Percentiles rank a stretch among this genome's conserved stretches.
Evolutionary conservation across 2,113 vertebrate genomes (phyloP).

Genomic region (Thymallus thymallus): DNA sequence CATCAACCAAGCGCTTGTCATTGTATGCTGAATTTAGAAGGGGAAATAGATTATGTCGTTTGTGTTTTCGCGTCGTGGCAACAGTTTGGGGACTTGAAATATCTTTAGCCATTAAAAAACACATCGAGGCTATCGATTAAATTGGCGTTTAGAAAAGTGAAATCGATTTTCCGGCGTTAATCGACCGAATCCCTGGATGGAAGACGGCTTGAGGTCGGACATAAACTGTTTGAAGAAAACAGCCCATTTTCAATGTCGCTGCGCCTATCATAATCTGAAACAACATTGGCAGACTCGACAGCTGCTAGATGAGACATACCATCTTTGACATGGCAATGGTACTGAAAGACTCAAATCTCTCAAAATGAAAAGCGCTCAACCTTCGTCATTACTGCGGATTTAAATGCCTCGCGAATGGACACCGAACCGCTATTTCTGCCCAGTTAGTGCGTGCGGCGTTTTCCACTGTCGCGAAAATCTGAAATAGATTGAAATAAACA

Average conservation of each 20-base stretch:
- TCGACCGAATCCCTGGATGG: slow-evolving; percentile 59
- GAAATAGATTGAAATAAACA: slow-evolving; percentile 13
- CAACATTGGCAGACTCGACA: slow-evolving; percentile 42
- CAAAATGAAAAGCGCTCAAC: slow-evolving; percentile 49
- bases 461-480: slow-evolving; percentile 35
- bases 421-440: slow-evolving; percentile 54
- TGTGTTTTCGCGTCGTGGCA: slow-evolving; percentile 15
- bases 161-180: slow-evolving; percentile 50
- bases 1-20: slow-evolving; percentile 44
- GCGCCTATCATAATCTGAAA: slow-evolving; percentile 28
- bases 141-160: slow-evolving; percentile 52
- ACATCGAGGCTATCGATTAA: slow-evolving; percentile 24
- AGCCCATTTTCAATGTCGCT: slow-evolving; percentile 4
- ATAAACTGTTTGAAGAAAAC: slow-evolving; percentile 31
- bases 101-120: slow-evolving; percentile 16
- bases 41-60: slow-evolving; percentile 35
- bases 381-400: slow-evolving; percentile 66
- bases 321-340: slow-evolving; percentile 53
- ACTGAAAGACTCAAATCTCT: slow-evolving; percentile 43
- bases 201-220: slow-evolving; percentile 58
- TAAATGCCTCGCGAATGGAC: slow-evolving; percentile 69
- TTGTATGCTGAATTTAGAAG: slow-evolving; percentile 47
- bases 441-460: slow-evolving; percentile 37
- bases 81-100: slow-evolving; percentile 9
- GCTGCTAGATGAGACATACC: slow-evolving; percentile 47